Percentiles rank a stretch among this genome's conserved stretches.
Evolutionary conservation across 2,113 vertebrate species (phyloP).

Genomic region (Labeo rohita): DNA sequence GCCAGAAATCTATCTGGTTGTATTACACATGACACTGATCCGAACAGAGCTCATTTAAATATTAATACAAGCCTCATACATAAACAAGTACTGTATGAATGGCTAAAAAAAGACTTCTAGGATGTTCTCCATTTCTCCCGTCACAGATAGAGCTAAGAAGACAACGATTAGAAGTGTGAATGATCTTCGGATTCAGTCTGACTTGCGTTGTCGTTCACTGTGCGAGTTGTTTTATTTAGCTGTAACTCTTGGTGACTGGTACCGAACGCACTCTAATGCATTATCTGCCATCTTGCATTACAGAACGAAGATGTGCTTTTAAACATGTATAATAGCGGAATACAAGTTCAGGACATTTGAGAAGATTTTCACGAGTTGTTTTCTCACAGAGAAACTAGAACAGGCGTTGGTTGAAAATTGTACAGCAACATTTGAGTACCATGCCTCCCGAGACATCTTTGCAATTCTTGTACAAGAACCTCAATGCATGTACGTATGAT

Average conservation of each 20-base stretch:
- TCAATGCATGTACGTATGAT: neutral
- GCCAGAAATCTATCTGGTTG: constrained; percentile 37
- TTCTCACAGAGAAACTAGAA: neutral
- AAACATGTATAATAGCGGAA: constrained; percentile 6
- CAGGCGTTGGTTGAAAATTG: neutral
- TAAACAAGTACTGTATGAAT: constrained; percentile 30
- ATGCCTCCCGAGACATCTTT: neutral
- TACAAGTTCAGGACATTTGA: neutral
- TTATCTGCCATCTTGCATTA: constrained; percentile 17
- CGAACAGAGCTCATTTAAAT: constrained; percentile 2
- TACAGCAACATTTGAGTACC: neutral
- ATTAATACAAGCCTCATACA: constrained; percentile 6
- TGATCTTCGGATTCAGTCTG: neutral
- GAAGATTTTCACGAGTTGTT: neutral
- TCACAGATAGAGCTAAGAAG: neutral
- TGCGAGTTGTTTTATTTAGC: constrained; percentile 39
- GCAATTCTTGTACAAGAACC: neutral
- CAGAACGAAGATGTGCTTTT: neutral
- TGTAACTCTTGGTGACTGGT: neutral
- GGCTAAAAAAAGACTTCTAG: neutral
- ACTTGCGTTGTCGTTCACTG: constrained; percentile 9
- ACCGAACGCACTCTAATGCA: neutral
- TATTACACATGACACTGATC: constrained; percentile 31
- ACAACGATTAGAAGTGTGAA: constrained; percentile 6
- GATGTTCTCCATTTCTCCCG: neutral